Conservation (phyloP, 53 echinoderm and acorn worm species). For the Apostichopus leukothele region DNA sequence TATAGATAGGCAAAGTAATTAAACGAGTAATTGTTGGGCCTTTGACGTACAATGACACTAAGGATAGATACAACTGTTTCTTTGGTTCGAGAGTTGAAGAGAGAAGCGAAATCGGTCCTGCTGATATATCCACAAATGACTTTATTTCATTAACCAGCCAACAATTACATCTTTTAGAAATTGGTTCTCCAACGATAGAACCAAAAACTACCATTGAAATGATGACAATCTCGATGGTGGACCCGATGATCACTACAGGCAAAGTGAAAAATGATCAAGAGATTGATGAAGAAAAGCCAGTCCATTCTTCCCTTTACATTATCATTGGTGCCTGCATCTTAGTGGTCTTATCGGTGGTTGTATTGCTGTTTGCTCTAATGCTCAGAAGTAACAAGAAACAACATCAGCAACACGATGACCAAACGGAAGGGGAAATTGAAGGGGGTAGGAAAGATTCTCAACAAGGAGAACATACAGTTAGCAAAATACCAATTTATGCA, state of each 20-base stretch:
- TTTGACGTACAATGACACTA: neutral
- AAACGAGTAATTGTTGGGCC: neutral
- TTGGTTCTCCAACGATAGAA: neutral
- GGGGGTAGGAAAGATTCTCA: neutral
- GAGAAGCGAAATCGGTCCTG: conserved; percentile 7
- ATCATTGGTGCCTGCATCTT: neutral
- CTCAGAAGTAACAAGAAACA: neutral
- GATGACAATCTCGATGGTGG: neutral
- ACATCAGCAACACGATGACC: neutral
- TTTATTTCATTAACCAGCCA: neutral
- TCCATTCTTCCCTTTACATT: neutral
- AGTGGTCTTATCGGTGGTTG: neutral
- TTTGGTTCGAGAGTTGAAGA: neutral
- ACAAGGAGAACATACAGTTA: neutral
- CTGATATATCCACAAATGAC: neutral
- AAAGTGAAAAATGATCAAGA: neutral
- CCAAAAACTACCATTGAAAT: neutral
- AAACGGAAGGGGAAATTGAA: neutral
- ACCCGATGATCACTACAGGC: neutral
- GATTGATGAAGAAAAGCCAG: neutral
- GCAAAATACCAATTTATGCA: neutral
- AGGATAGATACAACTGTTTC: neutral
- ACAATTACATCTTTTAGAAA: neutral
- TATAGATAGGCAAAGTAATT: no score
- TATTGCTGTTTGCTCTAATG: neutral